Base-by-base conservation (phyloP, 2,888 invertebrate genomes). In the Orthonevra nobilis region DNA sequence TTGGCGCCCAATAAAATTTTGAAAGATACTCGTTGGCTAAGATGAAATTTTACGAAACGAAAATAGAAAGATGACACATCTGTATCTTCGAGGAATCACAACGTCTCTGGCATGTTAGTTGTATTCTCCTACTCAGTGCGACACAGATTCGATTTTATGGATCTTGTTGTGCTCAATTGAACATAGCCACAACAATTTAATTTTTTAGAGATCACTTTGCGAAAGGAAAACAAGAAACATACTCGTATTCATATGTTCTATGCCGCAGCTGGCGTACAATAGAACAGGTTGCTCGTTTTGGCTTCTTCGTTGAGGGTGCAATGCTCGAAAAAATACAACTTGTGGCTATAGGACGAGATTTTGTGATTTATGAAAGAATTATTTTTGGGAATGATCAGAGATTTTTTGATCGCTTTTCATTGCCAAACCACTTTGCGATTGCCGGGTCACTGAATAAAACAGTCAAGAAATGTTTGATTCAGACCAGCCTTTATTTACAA, bases 11-110 rank as follows among this genome's bases (percentile, higher is more conserved):
- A 23, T 36, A 36, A 20, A 34, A 14, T 54, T 56, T 56, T 56
- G n/a, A 54, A 36, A 54, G 36, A 54, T 38, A n/a, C 23, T 54
- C 5, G 12, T 26, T 30, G 56, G 19, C 17, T 19, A 15, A 40
- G 36, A 20, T n/a, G 32, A 32, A 30, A 32, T 34, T 19, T 66
- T 10, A 30, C 10, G 4, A 5, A 56, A 66, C 54, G 7, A 36
- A 66, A 66, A 66, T 66, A 66, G 66, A 66, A 66, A 46, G 54
- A 66, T 66, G 66, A 66, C 66, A 56, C 10, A 38, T n/a, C n/a
- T n/a, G n/a, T n/a, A n/a, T n/a, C n/a, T n/a, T n/a, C n/a, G n/a
- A n/a, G n/a, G n/a, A n/a, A n/a, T n/a, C n/a, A n/a, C n/a, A n/a
- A n/a, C n/a, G n/a, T n/a, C n/a, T n/a, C n/a, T n/a, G n/a, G n/a